Evolutionary conservation across 1,140 invertebrate genomes (phyloP).

Genomic region (Centruroides vittatus): DNA sequence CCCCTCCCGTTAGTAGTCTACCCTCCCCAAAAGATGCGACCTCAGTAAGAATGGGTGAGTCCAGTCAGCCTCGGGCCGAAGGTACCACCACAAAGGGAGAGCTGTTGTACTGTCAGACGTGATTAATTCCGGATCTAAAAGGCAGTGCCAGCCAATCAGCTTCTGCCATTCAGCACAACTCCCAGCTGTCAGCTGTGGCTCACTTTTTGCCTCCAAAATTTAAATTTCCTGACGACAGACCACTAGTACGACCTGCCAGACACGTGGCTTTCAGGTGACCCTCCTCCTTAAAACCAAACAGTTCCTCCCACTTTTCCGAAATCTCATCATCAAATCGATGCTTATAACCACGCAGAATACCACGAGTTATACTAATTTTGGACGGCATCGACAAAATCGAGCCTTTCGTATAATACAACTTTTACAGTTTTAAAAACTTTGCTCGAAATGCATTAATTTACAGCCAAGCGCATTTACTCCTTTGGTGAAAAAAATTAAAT

Average conservation of each 20-base stretch:
- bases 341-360: not conserved
- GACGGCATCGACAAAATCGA: too few relatives aligned
- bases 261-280: constrained; percentile 3
- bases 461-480: too few relatives aligned
- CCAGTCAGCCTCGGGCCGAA: too few relatives aligned
- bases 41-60: too few relatives aligned
- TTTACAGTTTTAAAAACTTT: too few relatives aligned
- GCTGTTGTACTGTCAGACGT: constrained; percentile 14
- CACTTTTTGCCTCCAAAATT: constrained; percentile 30
- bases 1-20: too few relatives aligned
- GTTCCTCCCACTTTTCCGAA: not conserved
- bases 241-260: not conserved
- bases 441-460: too few relatives aligned
- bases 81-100: too few relatives aligned
- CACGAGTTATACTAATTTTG: too few relatives aligned
- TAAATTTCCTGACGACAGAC: constrained; percentile 20
- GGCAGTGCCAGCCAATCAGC: constrained; percentile 24
- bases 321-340: not conserved
- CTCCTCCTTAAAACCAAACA: not conserved
- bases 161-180: constrained; percentile 15
- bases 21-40: too few relatives aligned
- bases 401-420: too few relatives aligned
- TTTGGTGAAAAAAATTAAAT: too few relatives aligned
- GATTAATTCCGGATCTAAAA: constrained; percentile 27
- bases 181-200: constrained; percentile 20